A percentile compares a stretch with the other conserved stretches of the same genome.
Evolutionary conservation across 2,888 invertebrate species (phyloP).

Genomic region (Pardosa pseudoannulata): DNA sequence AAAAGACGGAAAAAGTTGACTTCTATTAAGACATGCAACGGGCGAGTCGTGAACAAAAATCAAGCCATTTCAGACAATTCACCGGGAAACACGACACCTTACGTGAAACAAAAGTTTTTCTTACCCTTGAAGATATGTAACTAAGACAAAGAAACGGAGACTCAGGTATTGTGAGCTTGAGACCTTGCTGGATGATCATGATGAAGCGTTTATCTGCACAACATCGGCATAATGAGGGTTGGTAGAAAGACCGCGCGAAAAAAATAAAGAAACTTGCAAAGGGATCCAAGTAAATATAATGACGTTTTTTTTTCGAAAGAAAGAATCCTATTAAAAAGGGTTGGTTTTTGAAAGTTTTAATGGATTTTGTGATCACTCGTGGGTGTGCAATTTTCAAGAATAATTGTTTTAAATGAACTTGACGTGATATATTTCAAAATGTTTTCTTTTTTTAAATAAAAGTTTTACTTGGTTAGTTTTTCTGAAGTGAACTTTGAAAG

Average conservation of each 20-base stretch:
- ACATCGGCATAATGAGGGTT: conserved; percentile 53
- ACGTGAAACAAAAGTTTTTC: conserved; percentile 59
- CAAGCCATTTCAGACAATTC: conserved; percentile 39
- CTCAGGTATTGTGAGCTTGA: conserved; percentile 27
- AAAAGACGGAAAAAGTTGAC: not conserved
- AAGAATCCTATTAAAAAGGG: conserved; percentile 45
- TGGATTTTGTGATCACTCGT: conserved; percentile 33
- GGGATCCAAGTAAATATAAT: conserved; percentile 31
- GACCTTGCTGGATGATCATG: conserved; percentile 57
- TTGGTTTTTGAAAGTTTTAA: conserved; percentile 23
- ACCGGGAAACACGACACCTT: conserved; percentile 61
- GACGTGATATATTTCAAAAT: conserved; percentile 44
- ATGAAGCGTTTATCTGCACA: conserved; percentile 57
- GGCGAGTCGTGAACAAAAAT: not conserved
- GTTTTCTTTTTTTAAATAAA: not conserved
- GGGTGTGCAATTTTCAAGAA: conserved; percentile 54
- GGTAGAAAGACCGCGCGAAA: conserved; percentile 15
- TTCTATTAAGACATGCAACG: not conserved
- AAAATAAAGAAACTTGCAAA: conserved; percentile 34
- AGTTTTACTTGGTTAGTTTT: not conserved
- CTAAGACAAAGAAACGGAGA: conserved; percentile 59
- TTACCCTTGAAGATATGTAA: conserved; percentile 67
- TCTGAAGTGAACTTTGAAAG: not conserved
- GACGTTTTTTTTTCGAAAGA: conserved; percentile 41
- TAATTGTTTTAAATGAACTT: conserved; percentile 62